Evolutionary conservation across 1,140 invertebrate species (phyloP).

Genomic region (Tyrophagus putrescentiae): DNA sequence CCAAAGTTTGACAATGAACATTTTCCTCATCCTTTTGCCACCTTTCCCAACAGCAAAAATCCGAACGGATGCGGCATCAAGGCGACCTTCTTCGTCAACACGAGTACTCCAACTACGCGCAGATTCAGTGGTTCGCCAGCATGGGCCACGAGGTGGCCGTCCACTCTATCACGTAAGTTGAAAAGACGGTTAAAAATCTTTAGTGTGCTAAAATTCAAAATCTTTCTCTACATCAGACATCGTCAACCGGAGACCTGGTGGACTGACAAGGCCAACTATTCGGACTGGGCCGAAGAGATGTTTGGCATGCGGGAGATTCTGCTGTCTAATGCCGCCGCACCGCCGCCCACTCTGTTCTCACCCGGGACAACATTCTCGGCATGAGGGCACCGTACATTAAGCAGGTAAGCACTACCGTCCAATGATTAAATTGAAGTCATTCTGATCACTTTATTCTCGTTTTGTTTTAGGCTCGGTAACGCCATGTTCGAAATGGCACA

Average conservation of each 20-base stretch:
- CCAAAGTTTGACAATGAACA: neutral
- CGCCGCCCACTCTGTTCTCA: constrained; percentile 6
- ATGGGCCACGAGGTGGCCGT: constrained; percentile 40
- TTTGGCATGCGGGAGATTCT: constrained; percentile 24
- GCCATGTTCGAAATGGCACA: constrained; percentile 28
- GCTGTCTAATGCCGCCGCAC: constrained; percentile 17
- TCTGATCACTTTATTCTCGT: neutral
- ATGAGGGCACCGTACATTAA: constrained; percentile 34
- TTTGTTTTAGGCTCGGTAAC: constrained; percentile 25
- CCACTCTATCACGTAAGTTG: constrained; percentile 38
- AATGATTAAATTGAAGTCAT: neutral
- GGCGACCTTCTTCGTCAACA: constrained; percentile 44
- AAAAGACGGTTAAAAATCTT: neutral
- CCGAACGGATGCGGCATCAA: constrained; percentile 40
- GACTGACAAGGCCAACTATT: constrained; percentile 24
- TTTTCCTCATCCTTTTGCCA: neutral
- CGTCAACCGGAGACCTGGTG: constrained; percentile 24
- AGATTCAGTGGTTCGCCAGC: constrained; percentile 38
- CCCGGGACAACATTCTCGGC: constrained; percentile 22
- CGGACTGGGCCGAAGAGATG: constrained; percentile 23
- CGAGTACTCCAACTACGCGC: constrained; percentile 40
- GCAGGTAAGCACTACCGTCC: constrained; percentile 17
- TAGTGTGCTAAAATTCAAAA: neutral
- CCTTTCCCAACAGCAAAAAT: constrained; percentile 31
- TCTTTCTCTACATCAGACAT: constrained; percentile 7